These are phyloP conservation scores for Tokudaia tokunoshimensis DNA, from an alignment of 2,797 vertebrate species.

Conservation along the genomic window DNA sequence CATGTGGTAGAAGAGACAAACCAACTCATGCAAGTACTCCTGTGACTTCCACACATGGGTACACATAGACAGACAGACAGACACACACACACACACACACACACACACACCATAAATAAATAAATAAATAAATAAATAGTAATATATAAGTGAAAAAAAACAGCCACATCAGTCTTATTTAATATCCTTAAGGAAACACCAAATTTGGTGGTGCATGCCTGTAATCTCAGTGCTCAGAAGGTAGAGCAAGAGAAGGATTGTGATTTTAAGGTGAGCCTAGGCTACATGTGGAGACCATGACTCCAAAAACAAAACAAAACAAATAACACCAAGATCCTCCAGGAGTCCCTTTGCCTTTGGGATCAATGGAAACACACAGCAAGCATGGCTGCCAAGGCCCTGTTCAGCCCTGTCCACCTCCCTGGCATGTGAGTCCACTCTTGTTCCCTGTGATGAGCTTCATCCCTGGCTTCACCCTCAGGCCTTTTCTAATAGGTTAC, in stretches of 20 bases:
- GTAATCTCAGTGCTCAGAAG: background rate
- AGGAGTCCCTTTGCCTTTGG: background rate
- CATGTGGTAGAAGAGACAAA: background rate
- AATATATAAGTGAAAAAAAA: background rate
- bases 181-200: background rate
- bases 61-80: background rate
- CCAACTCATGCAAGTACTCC: background rate
- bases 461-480: background rate
- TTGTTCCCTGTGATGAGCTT: background rate
- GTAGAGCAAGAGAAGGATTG: background rate
- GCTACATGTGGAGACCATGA: background rate
- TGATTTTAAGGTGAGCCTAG: background rate
- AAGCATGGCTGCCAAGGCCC: background rate
- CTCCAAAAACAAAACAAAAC: background rate
- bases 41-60: background rate
- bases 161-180: background rate
- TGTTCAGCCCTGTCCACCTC: background rate
- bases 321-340: background rate
- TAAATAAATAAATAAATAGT: background rate
- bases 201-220: too few relatives aligned
- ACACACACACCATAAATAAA: background rate
- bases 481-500: conserved; percentile 40
- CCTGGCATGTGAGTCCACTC: background rate
- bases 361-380: background rate
- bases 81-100: too few relatives aligned